A percentile compares a stretch with the other conserved stretches of the same genome.
phyloP scores from a whole-genome alignment of 2,113 vertebrate species.

The Sardina pilchardus region DNA sequence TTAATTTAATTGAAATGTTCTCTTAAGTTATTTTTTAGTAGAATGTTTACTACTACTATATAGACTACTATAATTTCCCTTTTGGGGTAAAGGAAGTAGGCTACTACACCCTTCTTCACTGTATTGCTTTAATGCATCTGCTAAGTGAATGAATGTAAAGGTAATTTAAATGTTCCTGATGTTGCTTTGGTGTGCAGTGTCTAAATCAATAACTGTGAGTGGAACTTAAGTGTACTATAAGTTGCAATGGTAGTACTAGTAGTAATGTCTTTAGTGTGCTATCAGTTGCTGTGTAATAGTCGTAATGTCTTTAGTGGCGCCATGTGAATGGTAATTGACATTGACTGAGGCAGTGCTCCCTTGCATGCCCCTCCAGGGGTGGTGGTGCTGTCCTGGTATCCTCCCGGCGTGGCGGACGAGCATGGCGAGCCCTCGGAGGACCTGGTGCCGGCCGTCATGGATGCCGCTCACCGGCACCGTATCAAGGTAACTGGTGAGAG shows the following conservation, averaged over 20 bases:
- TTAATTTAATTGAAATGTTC: neutral
- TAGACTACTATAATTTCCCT: no score
- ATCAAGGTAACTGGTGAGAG: conserved; percentile 77
- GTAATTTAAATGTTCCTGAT: neutral
- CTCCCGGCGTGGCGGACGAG: conserved; percentile 82
- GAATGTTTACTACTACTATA: neutral
- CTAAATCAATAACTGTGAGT: neutral
- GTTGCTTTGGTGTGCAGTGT: neutral
- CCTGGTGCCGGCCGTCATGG: conserved; percentile 81
- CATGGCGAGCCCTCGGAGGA: conserved; percentile 83
- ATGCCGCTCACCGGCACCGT: conserved; percentile 81
- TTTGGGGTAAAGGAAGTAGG: neutral
- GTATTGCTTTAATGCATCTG: neutral
- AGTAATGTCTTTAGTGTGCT: no score
- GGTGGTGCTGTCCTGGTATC: conserved; percentile 88
- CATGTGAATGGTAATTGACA: neutral
- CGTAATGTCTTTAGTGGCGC: neutral
- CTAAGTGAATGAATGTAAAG: neutral
- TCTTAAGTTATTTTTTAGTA: neutral
- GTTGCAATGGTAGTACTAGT: no score
- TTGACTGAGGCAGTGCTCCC: conserved; percentile 16
- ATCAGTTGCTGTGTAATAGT: neutral
- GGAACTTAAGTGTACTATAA: neutral
- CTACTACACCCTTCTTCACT: neutral
- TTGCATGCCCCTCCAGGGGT: conserved; percentile 70